A percentile compares a stretch with the other conserved stretches of the same genome.
Evolutionary conservation across 2,797 vertebrate species (phyloP).

Genomic region (Myotis vivesi): DNA sequence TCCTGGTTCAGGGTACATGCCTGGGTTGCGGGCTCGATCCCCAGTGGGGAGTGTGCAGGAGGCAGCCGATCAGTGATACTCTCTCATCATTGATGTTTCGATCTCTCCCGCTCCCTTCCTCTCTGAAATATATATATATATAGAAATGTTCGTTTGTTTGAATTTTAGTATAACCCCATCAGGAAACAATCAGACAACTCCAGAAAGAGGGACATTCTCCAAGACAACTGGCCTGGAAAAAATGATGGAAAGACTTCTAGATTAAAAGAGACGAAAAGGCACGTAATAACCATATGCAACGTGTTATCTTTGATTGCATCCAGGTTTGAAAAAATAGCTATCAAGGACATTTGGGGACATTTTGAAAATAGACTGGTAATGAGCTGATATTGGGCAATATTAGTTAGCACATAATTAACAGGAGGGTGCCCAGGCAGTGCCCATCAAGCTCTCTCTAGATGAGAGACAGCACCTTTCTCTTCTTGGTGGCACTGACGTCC

Average conservation of each 20-base stretch:
- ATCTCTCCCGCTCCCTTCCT: too few species aligned
- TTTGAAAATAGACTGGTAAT: neutral
- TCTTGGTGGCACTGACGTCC: neutral
- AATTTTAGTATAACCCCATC: neutral
- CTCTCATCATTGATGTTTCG: too few species aligned
- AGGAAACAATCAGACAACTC: conserved; percentile 1
- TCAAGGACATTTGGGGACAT: neutral
- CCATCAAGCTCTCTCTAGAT: neutral
- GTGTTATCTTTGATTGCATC: neutral
- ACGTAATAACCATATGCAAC: neutral
- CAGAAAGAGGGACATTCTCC: neutral
- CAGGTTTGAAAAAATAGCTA: conserved; percentile 34
- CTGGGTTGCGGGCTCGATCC: too few species aligned
- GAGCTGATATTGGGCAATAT: neutral
- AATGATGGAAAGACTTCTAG: neutral
- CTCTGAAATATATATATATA: too few species aligned
- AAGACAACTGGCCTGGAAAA: neutral
- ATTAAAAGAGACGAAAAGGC: conserved; percentile 1
- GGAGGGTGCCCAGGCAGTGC: neutral
- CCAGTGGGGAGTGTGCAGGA: too few species aligned
- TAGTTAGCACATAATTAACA: neutral
- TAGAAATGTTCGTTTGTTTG: conserved; percentile 69
- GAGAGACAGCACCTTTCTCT: neutral
- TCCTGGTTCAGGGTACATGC: too few species aligned
- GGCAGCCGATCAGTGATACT: too few species aligned